Evolutionary conservation across 2,888 invertebrate genomes (phyloP), one percentile per base, ranked within the genome.

Genomic region (Cheilosia impressa): DNA sequence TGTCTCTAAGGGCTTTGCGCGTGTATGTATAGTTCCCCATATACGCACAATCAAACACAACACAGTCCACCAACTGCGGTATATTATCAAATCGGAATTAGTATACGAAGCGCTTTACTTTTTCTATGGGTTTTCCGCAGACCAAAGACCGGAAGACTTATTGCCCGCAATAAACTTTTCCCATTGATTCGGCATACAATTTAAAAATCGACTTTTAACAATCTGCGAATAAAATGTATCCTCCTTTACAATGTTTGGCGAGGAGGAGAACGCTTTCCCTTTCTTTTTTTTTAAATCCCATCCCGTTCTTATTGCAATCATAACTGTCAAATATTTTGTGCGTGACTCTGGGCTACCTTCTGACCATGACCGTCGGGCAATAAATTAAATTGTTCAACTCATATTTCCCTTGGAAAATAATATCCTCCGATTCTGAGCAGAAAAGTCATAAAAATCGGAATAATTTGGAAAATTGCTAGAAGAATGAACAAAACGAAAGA

Each of bases 391-490:
- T 69, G 22, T 57, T 66, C 17, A n/a, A n/a, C 7, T 13, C 10
- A 52, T 24, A 7, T 9, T 22, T 15, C 27, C 13, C 10, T 2
- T 19, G 10, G n/a, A 38, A 31, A 38, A 22, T 43, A 57, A 55
- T 43, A 41, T 41, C 41, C 17, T 47, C n/a, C 43, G 66, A 75
- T 71, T 69, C 79, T 79, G 45, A 71, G 66, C 24, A 38, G 19
- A 19, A 80, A 72, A 76, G 68, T 72, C 65, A 57, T 81, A 85
- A 85, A 81, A 72, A 66, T 77, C 71, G 84, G 76, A 80, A 85
- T 85, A 71, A 85, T 85, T 80, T 75, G 55, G 24, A 50, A 62
- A 80, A 83, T 73, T 73, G 68, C 63, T 85, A 41, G 43, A 72
- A 57, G 58, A 85, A 47, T 45, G 38, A 60, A 45, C 57, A 22